Percentiles rank a stretch among this genome's conserved stretches.
These are phyloP conservation scores for Sthenelais limicola DNA, from an alignment of 2,888 invertebrate species.

Conservation along the genomic window DNA sequence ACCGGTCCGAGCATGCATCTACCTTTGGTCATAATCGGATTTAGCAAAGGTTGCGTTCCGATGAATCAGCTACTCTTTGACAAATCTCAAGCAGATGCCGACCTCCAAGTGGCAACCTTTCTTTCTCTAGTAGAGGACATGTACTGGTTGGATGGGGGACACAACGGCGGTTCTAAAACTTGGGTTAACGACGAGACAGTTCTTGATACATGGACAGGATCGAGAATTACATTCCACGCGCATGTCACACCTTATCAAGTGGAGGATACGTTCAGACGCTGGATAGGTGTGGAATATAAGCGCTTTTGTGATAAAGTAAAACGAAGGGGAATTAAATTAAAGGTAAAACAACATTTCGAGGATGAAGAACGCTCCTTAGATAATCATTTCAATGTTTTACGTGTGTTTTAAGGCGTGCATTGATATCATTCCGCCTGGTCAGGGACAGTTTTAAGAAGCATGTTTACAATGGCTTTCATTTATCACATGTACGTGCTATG, in stretches of 20 bases:
- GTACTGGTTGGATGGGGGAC: conserved; percentile 94
- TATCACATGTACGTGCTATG: too few relatives aligned
- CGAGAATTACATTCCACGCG: conserved; percentile 80
- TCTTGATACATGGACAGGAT: conserved; percentile 80
- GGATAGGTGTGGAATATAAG: conserved; percentile 88
- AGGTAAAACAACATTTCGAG: conserved; percentile 79
- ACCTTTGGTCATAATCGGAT: conserved; percentile 79
- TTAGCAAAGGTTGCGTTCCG: conserved; percentile 94
- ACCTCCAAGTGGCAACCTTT: conserved; percentile 68
- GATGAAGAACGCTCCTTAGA: conserved; percentile 77
- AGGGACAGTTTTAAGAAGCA: too few relatives aligned
- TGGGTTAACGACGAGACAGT: conserved; percentile 87
- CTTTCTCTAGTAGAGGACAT: conserved; percentile 79
- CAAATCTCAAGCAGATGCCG: conserved; percentile 75
- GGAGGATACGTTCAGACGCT: conserved; percentile 83
- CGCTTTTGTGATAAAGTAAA: conserved; percentile 81
- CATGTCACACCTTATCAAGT: conserved; percentile 95
- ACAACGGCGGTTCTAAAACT: conserved; percentile 88
- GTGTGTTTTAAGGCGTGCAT: conserved; percentile 56
- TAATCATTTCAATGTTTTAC: conserved; percentile 84
- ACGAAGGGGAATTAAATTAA: conserved; percentile 80
- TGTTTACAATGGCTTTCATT: too few relatives aligned
- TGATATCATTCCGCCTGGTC: too few relatives aligned
- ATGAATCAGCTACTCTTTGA: conserved; percentile 92
- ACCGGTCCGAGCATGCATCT: background rate